Percentiles rank a stretch among this genome's conserved stretches.
Evolutionary conservation across 2,797 vertebrate genomes (phyloP).

Genomic region (Coccyzus lansbergi): DNA sequence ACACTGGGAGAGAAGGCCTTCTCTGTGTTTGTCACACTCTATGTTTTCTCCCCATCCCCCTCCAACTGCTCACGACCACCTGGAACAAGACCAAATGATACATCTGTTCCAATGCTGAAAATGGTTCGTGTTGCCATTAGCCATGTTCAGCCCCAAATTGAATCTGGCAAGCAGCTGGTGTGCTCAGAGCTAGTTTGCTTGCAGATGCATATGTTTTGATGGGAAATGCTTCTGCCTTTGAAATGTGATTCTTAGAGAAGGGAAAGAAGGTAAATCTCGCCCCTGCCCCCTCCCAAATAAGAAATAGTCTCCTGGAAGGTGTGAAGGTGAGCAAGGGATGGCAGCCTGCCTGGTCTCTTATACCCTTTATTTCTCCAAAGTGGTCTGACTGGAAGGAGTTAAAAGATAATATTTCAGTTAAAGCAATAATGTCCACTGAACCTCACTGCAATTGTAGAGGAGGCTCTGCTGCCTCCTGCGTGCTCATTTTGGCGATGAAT

Average conservation of each 20-base stretch:
- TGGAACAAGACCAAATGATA: not conserved
- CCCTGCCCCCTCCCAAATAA: not conserved
- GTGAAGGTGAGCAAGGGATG: not conserved
- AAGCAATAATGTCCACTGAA: not conserved
- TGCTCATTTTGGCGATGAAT: not conserved
- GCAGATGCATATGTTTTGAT: not conserved
- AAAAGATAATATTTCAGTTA: not conserved
- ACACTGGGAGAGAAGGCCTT: not conserved
- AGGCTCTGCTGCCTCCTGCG: not conserved
- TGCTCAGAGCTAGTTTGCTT: conserved; percentile 14
- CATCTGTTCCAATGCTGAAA: not conserved
- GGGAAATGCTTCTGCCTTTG: not conserved
- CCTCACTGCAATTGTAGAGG: not conserved
- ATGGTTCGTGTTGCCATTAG: conserved; percentile 14
- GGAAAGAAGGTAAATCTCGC: not conserved
- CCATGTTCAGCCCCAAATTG: not conserved
- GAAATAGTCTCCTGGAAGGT: not conserved
- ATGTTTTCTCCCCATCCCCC: not conserved
- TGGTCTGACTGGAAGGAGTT: not conserved
- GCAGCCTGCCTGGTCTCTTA: not conserved
- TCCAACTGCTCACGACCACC: not conserved
- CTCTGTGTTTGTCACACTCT: fast-evolving
- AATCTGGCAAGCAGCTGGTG: conserved; percentile 54
- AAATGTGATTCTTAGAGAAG: not conserved
- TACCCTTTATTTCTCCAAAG: not conserved